Base-by-base conservation (phyloP, 2,113 vertebrate genomes). In the Delphinapterus leucas region DNA sequence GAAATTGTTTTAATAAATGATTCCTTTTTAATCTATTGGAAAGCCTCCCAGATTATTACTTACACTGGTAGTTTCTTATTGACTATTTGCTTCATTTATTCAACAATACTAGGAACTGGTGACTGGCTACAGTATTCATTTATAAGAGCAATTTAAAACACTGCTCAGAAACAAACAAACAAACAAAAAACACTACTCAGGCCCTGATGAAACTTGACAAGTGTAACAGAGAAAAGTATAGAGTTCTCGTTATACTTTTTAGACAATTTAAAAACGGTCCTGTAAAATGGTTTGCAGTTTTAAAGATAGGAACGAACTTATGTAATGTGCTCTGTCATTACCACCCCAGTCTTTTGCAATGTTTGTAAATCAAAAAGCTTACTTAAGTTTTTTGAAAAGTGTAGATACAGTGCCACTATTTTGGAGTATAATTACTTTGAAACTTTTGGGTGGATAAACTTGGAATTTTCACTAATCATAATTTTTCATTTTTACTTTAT, bases 91-190 rank as follows among this genome's bases (percentile, higher is more conserved):
- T 95, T 88, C 20, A 65, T 79, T 97, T 94, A 53, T 94, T 96
- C 20, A 93, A 65, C 68, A 91, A 49, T 91, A 93, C 84, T 85
- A 89, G 63, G 79, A 94, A 95, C 26, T 71, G 28, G 8, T 84
- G 49, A 91, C 84, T 95, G 83, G 70, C 23, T 55, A 71, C 58
- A 92, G 10, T 88, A 63, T 36, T 88, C 20, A 49, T 70, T 95
- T 90, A 81, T 47, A 91, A 96, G 95, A 90, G 74, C 44, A 83
- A 76, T 88, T 90, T 88, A 80, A 94, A 97, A 88, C 6, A 67
- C 67, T 74, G 33, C 14, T 67, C 31, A 85, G 81, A 49, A 49
- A 49, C 47, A 49, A 49, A 49, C 47, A 47, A 47, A 47, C 47
- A 49, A 49, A 49, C 49, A 49, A 49, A 80, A 94, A 97, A 88